Base-by-base conservation (phyloP, 1,140 invertebrate species). In the Hypsibius dujardini region DNA sequence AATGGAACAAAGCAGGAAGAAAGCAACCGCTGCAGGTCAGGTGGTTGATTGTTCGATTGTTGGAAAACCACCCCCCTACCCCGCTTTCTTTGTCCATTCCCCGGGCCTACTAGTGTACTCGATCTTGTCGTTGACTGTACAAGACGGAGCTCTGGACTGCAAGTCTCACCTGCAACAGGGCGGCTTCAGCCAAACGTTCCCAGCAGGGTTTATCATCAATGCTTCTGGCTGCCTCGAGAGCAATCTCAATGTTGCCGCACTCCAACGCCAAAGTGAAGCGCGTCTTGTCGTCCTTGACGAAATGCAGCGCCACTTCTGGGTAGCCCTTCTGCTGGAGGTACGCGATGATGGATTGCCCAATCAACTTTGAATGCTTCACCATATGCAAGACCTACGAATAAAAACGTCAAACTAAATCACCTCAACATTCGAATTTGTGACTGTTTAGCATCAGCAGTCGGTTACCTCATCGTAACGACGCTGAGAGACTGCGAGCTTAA, bases 291-390 rank as follows among this genome's bases (percentile, higher is more conserved):
- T 99, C 95, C 80, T 98, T 98, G 0, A 99, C 96, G 82, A 99
- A 99, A 79, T 99, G 95, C 3, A 99, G 81, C 0, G 96, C 96
- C n/a, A 99, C 93, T 82, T 99, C 96, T 0, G 96, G 96, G 80
- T 98, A 99, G 0, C 96, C 95, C 82, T 99, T 99, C 80, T 98
- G 94, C 80, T 99, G 95, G 59, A 99, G 82, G 79, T 98, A 99
- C 0, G 94, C 91, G 77, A 99, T 99, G 74, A 98, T 98, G 42
- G 94, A 95, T 82, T 99, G 96, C 0, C 96, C 95, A 7, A 99
- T 92, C 1, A 99, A 82, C 77, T 95, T 91, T 15, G 94, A 90
- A 75, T 90, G 95, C 45, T 92, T 85, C 12, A 98, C 95, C 93
- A 98, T 98, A 76, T 95, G 90, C 47, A 99, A 80, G 1, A 97